Conservation (phyloP, 2,113 vertebrate genomes). For the Brachypteracias leptosomus region DNA sequence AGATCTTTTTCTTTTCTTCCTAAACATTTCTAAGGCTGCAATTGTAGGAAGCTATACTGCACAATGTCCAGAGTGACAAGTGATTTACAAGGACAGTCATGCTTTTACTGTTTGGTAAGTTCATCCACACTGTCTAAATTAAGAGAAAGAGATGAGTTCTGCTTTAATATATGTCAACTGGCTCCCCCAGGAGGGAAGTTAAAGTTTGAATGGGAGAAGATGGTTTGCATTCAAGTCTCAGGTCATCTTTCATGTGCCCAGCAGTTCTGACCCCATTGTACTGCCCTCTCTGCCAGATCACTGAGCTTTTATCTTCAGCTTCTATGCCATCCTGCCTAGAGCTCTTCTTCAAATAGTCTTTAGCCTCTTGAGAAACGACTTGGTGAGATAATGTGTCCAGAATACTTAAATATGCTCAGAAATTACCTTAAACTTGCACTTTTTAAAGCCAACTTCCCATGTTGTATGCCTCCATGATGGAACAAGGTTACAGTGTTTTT, state of each 20-base stretch:
- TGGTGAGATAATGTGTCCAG: neutral
- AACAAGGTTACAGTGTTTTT: fast-evolving
- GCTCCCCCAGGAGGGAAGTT: neutral
- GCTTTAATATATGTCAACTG: neutral
- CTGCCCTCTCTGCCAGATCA: neutral
- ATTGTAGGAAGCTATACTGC: neutral
- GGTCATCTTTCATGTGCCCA: neutral
- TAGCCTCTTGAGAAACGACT: neutral
- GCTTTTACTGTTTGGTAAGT: neutral
- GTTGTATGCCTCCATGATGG: neutral
- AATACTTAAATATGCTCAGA: neutral
- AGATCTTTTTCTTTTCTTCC: neutral
- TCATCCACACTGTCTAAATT: neutral
- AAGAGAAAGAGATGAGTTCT: neutral
- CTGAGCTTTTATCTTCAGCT: neutral
- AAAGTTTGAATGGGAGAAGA: neutral
- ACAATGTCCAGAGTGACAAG: neutral
- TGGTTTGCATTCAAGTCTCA: neutral
- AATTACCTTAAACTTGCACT: neutral
- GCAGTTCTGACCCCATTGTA: neutral
- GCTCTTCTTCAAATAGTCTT: neutral
- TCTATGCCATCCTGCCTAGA: neutral
- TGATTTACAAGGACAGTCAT: neutral
- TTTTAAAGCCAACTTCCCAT: neutral
- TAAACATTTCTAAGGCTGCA: neutral